Conservation (phyloP, 2,888 invertebrate species). For the Seira sanloemensis region DNA sequence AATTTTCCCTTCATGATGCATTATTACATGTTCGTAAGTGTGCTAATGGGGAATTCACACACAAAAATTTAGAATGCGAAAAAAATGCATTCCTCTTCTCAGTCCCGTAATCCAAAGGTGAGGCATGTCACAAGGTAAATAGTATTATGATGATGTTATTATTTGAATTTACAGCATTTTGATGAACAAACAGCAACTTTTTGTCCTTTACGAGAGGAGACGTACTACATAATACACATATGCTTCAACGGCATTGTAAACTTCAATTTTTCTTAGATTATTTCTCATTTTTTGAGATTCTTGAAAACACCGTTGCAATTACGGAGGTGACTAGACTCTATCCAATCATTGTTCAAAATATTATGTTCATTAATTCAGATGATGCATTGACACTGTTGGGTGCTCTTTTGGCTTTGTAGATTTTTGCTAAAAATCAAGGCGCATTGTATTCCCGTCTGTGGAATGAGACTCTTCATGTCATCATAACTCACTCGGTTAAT, state of each 20-base stretch:
- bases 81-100: constrained; percentile 22
- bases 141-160: constrained; percentile 42
- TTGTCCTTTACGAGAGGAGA: no score
- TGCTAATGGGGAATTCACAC: background rate
- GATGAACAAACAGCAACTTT: constrained; percentile 12
- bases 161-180: constrained; percentile 14
- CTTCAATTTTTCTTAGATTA: no score
- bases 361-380: background rate
- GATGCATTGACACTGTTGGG: background rate
- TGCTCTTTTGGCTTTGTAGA: background rate
- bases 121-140: constrained; percentile 56
- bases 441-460: no score
- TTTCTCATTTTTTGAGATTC: background rate
- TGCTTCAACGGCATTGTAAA: no score
- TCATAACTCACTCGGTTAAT: no score
- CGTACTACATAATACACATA: no score
- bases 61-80: constrained; percentile 26
- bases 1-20: constrained; percentile 36
- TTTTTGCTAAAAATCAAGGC: no score
- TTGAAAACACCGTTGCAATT: background rate
- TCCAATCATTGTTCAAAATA: background rate
- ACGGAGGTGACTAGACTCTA: background rate
- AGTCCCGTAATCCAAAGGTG: constrained; percentile 57
- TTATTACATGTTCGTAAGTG: constrained; percentile 7
- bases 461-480: no score